Conservation (phyloP, 92 coral and sea anemone genomes). For the Siderastrea siderea region DNA sequence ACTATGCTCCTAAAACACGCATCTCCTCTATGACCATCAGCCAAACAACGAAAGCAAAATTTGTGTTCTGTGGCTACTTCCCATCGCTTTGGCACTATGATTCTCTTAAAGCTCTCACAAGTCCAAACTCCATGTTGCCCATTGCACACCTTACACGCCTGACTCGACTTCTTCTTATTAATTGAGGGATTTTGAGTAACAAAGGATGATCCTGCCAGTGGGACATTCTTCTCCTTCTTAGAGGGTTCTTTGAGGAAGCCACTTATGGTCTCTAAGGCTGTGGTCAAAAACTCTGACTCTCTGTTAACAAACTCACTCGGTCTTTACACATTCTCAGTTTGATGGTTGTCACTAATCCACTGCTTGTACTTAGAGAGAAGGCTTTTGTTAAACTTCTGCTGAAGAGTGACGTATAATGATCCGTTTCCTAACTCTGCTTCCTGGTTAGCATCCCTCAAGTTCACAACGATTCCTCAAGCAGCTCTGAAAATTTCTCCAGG, state of each 20-base stretch:
- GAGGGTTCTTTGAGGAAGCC: no score
- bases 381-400: no score
- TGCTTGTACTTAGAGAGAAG: slow-evolving; percentile 72
- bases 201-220: no score
- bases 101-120: slow-evolving; percentile 56
- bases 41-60: slow-evolving; percentile 66
- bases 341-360: slow-evolving; percentile 50
- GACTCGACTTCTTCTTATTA: no score
- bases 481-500: slow-evolving; percentile 61
- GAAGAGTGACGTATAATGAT: slow-evolving; percentile 58
- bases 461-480: slow-evolving; percentile 65
- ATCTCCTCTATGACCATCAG: slow-evolving; percentile 60
- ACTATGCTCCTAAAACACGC: slow-evolving; percentile 44
- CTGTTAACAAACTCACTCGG: slow-evolving; percentile 66
- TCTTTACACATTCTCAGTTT: not conserved
- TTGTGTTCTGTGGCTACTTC: slow-evolving; percentile 38
- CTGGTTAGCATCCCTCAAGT: slow-evolving; percentile 66
- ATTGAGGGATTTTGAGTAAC: no score
- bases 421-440: slow-evolving; percentile 75
- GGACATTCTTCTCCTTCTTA: no score
- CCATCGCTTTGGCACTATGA: slow-evolving; percentile 40
- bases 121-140: slow-evolving; percentile 48
- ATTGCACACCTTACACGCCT: slow-evolving; percentile 41
- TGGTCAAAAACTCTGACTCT: slow-evolving; percentile 60
- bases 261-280: no score